Conservation (phyloP, 2,797 vertebrate genomes). For the Tadarida brasiliensis region DNA sequence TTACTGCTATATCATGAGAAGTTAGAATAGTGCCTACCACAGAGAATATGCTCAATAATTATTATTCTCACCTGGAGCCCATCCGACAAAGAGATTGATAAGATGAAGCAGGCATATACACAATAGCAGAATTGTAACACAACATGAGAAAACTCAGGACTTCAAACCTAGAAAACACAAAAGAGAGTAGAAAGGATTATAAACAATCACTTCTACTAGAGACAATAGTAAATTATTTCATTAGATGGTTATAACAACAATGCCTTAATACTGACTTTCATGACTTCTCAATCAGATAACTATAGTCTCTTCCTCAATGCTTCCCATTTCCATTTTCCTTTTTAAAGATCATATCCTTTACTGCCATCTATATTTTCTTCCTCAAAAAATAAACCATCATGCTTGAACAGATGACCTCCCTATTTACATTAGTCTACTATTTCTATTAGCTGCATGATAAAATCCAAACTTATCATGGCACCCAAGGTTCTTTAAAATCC, state of each 20-base stretch:
- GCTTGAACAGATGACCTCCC: neutral
- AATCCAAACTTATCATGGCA: slow-evolving; percentile 39
- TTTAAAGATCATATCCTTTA: slow-evolving; percentile 21
- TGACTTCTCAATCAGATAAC: slow-evolving; percentile 38
- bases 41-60: slow-evolving; percentile 36
- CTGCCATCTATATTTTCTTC: neutral
- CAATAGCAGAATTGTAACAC: slow-evolving; percentile 98
- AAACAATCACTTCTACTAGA: slow-evolving; percentile 41
- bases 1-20: neutral
- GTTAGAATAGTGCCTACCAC: neutral
- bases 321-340: neutral
- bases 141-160: slow-evolving; percentile 99
- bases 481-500: slow-evolving; percentile 24
- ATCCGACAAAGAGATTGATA: slow-evolving; percentile 97
- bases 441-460: neutral
- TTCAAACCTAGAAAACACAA: slow-evolving; percentile 92
- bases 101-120: slow-evolving; percentile 98
- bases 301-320: neutral
- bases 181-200: neutral
- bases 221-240: neutral
- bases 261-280: neutral
- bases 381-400: slow-evolving; percentile 35
- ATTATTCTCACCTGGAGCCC: slow-evolving; percentile 94
- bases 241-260: slow-evolving; percentile 28
- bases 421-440: neutral